phyloP scores from a whole-genome alignment of 2,888 invertebrate species.

The Synergus laeviventris region DNA sequence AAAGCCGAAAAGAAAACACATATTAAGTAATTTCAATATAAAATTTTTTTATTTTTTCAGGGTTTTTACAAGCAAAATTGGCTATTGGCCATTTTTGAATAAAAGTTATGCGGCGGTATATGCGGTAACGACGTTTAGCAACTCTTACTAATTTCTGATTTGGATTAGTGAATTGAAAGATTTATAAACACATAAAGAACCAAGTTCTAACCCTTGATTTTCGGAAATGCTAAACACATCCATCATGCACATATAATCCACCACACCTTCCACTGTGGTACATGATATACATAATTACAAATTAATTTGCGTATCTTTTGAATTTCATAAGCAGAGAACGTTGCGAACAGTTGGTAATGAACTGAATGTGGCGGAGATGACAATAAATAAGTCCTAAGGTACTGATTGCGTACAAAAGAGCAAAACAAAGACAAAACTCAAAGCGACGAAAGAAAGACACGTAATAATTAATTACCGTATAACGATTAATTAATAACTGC shows the following conservation, averaged over 20 bases:
- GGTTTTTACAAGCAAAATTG: no score
- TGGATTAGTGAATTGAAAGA: neutral
- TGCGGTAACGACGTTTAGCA: no score
- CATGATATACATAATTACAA: neutral
- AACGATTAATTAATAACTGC: constrained; percentile 64
- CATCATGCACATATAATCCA: no score
- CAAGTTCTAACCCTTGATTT: neutral
- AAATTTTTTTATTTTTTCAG: neutral
- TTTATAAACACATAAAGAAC: neutral
- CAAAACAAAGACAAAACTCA: constrained; percentile 56
- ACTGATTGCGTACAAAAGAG: constrained; percentile 56
- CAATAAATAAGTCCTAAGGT: constrained; percentile 68
- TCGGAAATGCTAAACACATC: neutral
- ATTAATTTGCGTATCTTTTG: neutral
- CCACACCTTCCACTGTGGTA: neutral
- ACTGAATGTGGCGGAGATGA: constrained; percentile 58
- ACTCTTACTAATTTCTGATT: no score
- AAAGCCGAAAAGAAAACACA: neutral
- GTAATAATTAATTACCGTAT: constrained; percentile 58
- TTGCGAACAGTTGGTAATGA: constrained; percentile 56
- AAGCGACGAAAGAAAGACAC: constrained; percentile 64
- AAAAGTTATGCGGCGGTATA: neutral
- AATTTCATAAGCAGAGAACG: constrained; percentile 11
- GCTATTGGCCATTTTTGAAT: neutral
- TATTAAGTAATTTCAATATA: neutral